Base-by-base conservation (phyloP, 2,797 vertebrate species). In the Pterois miles region DNA sequence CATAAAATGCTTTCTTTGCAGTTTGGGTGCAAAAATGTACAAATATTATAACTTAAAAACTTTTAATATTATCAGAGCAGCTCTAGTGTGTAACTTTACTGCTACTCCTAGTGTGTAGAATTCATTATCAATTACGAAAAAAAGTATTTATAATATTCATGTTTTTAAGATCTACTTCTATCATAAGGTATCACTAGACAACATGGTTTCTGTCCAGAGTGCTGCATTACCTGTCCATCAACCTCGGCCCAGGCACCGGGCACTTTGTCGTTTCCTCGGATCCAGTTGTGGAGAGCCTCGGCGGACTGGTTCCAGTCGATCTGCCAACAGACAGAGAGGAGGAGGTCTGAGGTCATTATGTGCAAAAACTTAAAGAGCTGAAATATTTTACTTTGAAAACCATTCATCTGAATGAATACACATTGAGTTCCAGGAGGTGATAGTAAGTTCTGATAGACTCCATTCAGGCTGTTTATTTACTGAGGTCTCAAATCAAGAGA, bases 251-350 rank as follows among this genome's bases (percentile, higher is more conserved):
- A 97, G 79, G 97, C 96, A 1, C 97, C 97, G 0, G 97, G 97
- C 16, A 97, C 96, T 87, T 96, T 97, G 92, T 98, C 97, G 0
- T 98, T 97, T 23, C 97, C 97, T 79, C 97, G 89, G 90, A 98
- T 97, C 96, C 97, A 98, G 93, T 97, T 97, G 90, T 97, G 97
- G 50, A 98, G 90, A 22, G 91, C 94, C 83, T 96, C 94, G 8
- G 96, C 96, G 0, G 96, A 71, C 86, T 97, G 96, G 73, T 96
- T 96, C 97, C 96, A 98, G 86, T 96, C 93, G 65, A 97, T 96
- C 97, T 98, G 69, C 13, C 14, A 48, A 69, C 34, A 82, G 27
- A 77, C 20, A 69, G 38, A 38, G 0, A 40, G 38, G 29, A 6
- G n/a, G n/a, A n/a, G n/a, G 22, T 65, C 23, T 2, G 0, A 25